These are phyloP conservation scores for Zoanthus sansibaricus DNA, from an alignment of 92 coral and sea anemone species.

Conservation along the genomic window DNA sequence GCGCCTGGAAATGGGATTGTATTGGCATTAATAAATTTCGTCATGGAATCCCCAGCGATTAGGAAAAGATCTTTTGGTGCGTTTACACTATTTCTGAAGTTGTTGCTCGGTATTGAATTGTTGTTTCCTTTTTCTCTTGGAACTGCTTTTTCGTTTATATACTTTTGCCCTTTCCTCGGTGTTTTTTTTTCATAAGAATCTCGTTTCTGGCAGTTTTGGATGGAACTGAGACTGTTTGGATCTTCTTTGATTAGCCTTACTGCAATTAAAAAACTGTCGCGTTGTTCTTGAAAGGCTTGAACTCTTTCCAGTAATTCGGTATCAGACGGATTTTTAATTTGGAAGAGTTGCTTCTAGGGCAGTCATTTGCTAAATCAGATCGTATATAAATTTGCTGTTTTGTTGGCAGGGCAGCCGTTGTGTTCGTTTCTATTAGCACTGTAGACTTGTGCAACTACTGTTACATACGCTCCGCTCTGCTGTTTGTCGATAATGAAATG, in stretches of 20 bases:
- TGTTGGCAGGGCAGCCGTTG: not conserved
- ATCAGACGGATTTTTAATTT: not conserved
- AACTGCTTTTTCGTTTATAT: not conserved
- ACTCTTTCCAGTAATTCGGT: not conserved
- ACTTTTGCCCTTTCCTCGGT: not conserved
- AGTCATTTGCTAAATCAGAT: not conserved
- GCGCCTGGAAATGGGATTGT: conserved; percentile 23
- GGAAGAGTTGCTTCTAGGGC: not conserved
- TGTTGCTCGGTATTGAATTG: not conserved
- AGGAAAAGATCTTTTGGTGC: not conserved
- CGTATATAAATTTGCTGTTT: not conserved
- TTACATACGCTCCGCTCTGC: not conserved
- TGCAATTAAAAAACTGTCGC: conserved; percentile 12
- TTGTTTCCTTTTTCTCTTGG: not conserved
- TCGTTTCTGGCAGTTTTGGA: not conserved
- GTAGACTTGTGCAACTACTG: too few relatives aligned
- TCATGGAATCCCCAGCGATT: conserved; percentile 40
- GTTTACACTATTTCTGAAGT: not conserved
- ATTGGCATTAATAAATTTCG: not conserved
- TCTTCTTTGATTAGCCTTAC: not conserved
- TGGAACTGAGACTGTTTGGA: not conserved
- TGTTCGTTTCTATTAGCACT: not conserved
- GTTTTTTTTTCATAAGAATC: not conserved
- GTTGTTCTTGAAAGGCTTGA: not conserved
- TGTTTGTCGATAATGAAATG: not conserved